Percentiles rank a stretch among this genome's conserved stretches.
Evolutionary conservation across 2,113 vertebrate genomes (phyloP).

Genomic region (Lontra canadensis): DNA sequence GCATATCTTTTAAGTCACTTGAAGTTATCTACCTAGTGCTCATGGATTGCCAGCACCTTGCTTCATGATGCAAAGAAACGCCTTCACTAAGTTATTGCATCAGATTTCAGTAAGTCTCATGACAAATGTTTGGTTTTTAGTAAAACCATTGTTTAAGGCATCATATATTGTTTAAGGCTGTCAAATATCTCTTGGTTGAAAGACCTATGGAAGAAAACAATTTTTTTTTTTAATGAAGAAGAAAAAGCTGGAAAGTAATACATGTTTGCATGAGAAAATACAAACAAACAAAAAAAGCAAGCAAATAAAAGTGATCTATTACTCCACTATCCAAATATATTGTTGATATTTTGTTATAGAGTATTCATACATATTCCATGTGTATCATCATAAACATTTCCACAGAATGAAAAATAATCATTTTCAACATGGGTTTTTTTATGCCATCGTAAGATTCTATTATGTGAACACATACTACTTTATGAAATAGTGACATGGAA

Average conservation of each 20-base stretch:
- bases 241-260: not conserved
- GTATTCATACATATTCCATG: not conserved
- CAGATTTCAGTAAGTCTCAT: not conserved
- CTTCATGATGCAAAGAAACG: not conserved
- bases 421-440: constrained; percentile 8
- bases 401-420: constrained; percentile 6
- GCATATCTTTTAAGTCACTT: not conserved
- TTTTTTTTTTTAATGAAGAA: not conserved
- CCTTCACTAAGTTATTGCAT: not conserved
- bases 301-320: not conserved
- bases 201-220: not conserved
- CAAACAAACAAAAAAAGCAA: not conserved
- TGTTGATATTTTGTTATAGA: not conserved
- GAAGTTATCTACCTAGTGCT: not conserved
- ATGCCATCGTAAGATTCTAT: not conserved
- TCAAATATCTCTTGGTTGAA: not conserved
- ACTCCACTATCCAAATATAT: not conserved
- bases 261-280: not conserved
- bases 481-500: not conserved
- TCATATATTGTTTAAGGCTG: not conserved
- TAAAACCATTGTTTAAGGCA: not conserved
- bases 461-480: not conserved
- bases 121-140: not conserved
- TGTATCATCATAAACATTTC: constrained; percentile 4
- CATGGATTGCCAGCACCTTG: not conserved